A percentile compares a stretch with the other conserved stretches of the same genome.
phyloP scores from a whole-genome alignment of 2,113 vertebrate genomes.

The Thamnaconus septentrionalis region DNA sequence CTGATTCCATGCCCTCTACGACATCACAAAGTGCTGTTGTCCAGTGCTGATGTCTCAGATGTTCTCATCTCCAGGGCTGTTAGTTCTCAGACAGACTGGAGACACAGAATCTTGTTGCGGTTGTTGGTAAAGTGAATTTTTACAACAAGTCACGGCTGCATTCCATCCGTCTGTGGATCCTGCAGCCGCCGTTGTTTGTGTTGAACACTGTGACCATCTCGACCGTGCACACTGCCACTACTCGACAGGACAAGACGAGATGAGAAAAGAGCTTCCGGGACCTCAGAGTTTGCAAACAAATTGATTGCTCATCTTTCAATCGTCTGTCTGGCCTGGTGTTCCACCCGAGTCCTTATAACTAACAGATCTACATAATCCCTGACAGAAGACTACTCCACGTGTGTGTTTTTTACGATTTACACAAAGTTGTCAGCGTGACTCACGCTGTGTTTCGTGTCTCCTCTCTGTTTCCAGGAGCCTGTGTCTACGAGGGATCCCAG shows the following conservation, averaged over 20 bases:
- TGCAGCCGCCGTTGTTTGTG: not conserved
- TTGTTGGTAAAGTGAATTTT: too few relatives aligned
- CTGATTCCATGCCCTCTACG: too few relatives aligned
- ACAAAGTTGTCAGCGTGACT: slow-evolving; percentile 18
- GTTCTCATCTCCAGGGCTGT: too few relatives aligned
- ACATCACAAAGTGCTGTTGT: too few relatives aligned
- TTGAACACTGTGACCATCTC: not conserved
- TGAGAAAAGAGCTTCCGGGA: not conserved
- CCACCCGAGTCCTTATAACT: not conserved
- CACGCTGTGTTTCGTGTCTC: slow-evolving; percentile 3
- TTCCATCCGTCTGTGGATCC: not conserved
- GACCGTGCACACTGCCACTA: not conserved
- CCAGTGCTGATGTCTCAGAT: too few relatives aligned
- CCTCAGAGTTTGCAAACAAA: not conserved
- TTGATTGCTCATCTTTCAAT: slow-evolving; percentile 1
- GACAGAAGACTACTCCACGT: not conserved
- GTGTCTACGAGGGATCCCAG: slow-evolving; percentile 80
- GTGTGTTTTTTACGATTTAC: slow-evolving; percentile 7
- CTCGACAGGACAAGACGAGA: not conserved
- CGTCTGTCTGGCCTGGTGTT: not conserved
- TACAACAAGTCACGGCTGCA: too few relatives aligned
- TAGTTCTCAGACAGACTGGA: too few relatives aligned
- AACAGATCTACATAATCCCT: slow-evolving; percentile 18
- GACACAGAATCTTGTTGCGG: too few relatives aligned
- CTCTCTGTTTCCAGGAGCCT: slow-evolving; percentile 78